Base-by-base conservation (phyloP, 2,797 vertebrate species). In the Manis javanica region DNA sequence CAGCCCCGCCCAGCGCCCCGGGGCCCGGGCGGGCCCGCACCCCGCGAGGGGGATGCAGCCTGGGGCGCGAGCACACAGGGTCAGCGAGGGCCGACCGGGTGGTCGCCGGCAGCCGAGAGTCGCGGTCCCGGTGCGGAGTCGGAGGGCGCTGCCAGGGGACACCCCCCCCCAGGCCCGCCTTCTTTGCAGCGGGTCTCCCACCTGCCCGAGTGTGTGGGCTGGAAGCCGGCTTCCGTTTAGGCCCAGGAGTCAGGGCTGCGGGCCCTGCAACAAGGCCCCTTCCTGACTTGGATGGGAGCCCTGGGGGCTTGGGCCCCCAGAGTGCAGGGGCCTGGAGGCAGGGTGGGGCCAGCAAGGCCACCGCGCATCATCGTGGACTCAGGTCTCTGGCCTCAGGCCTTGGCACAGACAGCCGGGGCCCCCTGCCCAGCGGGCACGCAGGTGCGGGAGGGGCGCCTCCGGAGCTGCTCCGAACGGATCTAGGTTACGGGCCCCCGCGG, bases 401-500 rank as follows among this genome's bases (percentile, higher is more conserved):
- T 24, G 29, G 12, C 21, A 2, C 37, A 39, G 77, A 26, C 7
- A 18, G n/a, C 68, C n/a, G 14, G 55, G 39, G 71, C 12, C 61
- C 71, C 8, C 12, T 16, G 55, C 57, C 84, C 68, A 5, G 51
- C 9, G 42, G 29, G 69, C 26, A 7, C 66, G 12, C 13, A 2
- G 88, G 37, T 53, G 7, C n/a, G 87, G 94, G 84, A 74, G 81
- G 90, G 18, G 49, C 29, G 15, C 78, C 72, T 88, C 79, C 74
- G 2, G 1, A 81, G 72, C 87, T 61, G 14, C 37, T 91, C 42
- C 46, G 77, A 87, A 78, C 68, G 2, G 90, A 96, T 98, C 98
- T 98, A 37, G 37, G 97, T 96, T 87, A 96, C 91, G 96, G 96
- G 97, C 97, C 96, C 94, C 95, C 31, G 61, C 94, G 90, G 90